Base-by-base conservation (phyloP, 2,888 invertebrate species). In the Netelia inedita region DNA sequence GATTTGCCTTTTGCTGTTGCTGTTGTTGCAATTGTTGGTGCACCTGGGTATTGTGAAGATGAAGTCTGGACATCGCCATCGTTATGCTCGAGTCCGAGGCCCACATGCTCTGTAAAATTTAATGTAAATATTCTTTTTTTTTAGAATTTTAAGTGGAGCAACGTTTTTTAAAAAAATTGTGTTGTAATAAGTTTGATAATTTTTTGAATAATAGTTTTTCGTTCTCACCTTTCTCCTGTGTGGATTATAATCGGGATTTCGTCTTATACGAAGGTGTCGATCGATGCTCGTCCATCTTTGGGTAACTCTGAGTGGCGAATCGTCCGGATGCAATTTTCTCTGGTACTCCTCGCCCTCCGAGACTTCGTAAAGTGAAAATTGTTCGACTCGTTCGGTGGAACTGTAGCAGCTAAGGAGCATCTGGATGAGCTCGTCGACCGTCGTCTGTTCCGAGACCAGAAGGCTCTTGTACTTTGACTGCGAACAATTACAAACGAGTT, bases 401-500 rank as follows among this genome's bases (percentile, higher is more conserved):
- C 96, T 97, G 93, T 97, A 98, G 94, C 98, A 98, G 89, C 97
- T 97, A 81, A 98, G 95, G 81, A 98, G 94, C 88, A 98, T 95
- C 85, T 97, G 96, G 85, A 98, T 96, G 85, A 98, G 95, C 94
- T 98, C 98, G 92, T 98, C 98, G 0, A 97, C 97, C 23, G 98
- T 98, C 68, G 98, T 98, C 91, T 97, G 95, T 90, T 98, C 98
- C 87, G 98, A 98, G 90, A 98, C 97, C 88, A 98, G 95, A 89
- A 98, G 94, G 88, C 98, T 98, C 94, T 98, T 98, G 95, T 98
- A 98, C 94, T 98, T 97, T 0, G 98, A 98, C 92, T 97, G 92
- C 16, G 92, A 92, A 86, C 10, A 43, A 50, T 66, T 9, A 46
- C 74, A 68, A 72, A 59, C 14, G n/a, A 59, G 21, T 69, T 23